A percentile compares a stretch with the other conserved stretches of the same genome.
These are phyloP conservation scores for Apostichopus leukothele DNA, from an alignment of 53 echinoderm and acorn worm species.

Conservation along the genomic window DNA sequence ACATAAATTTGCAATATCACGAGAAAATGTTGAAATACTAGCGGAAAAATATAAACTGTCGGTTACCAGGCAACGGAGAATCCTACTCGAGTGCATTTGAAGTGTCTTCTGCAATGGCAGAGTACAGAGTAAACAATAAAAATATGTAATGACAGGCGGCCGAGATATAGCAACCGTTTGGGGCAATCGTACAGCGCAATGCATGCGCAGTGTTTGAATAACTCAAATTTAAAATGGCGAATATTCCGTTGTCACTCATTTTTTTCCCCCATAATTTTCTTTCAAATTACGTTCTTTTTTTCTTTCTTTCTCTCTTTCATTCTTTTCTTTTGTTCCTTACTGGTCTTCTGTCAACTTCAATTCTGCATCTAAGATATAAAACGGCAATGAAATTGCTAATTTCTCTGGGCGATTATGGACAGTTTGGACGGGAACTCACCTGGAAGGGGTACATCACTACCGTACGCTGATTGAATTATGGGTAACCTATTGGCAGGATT, in stretches of 20 bases:
- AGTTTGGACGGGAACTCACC: constrained; percentile 55
- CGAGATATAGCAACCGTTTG: too few species aligned
- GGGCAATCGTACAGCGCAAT: too few species aligned
- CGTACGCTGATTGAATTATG: constrained; percentile 78
- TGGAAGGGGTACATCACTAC: constrained; percentile 82
- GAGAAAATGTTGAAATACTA: background rate
- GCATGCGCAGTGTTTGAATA: background rate
- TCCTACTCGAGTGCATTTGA: background rate
- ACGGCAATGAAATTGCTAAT: too few species aligned
- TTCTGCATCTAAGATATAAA: too few species aligned
- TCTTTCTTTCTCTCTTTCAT: background rate
- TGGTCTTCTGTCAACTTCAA: too few species aligned
- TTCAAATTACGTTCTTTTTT: background rate
- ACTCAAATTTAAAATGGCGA: background rate
- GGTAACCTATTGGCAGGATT: constrained; percentile 91
- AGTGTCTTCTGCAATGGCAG: background rate
- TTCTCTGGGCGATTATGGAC: too few species aligned
- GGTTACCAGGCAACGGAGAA: background rate
- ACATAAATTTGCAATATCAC: background rate
- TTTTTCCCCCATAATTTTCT: background rate
- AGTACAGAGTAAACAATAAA: background rate
- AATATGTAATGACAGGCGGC: background rate
- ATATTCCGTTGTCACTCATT: background rate
- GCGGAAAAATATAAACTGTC: background rate
- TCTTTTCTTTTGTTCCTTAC: background rate